Conservation (phyloP, 2,797 vertebrate genomes). For the Salarias fasciatus region DNA sequence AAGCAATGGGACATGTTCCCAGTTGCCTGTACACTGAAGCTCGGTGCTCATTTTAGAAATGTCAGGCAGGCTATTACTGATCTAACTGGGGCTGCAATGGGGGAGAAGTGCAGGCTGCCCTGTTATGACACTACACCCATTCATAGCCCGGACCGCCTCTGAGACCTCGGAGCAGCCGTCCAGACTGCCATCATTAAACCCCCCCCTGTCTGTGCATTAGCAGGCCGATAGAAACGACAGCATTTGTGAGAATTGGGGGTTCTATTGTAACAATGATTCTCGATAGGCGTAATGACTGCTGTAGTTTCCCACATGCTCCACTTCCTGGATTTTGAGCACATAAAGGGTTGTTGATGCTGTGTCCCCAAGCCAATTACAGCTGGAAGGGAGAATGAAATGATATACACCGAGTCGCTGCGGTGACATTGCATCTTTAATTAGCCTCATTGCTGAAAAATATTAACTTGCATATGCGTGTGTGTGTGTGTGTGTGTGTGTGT, state of each 20-base stretch:
- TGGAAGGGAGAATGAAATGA: constrained; percentile 56
- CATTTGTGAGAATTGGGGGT: constrained; percentile 59
- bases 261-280: constrained; percentile 57
- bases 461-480: constrained; percentile 42
- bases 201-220: constrained; percentile 28
- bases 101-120: constrained; percentile 30
- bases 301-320: constrained; percentile 51
- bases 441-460: constrained; percentile 45
- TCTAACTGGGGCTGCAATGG: constrained; percentile 47
- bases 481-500: constrained; percentile 54
- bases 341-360: constrained; percentile 61
- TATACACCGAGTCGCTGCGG: constrained; percentile 48
- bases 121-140: constrained; percentile 32
- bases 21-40: constrained; percentile 61
- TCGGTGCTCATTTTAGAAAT: constrained; percentile 63
- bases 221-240: constrained; percentile 34
- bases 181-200: constrained; percentile 54
- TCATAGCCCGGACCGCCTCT: constrained; percentile 33
- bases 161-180: constrained; percentile 31
- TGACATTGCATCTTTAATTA: constrained; percentile 69
- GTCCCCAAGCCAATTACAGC: constrained; percentile 64
- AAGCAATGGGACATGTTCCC: constrained; percentile 59
- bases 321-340: constrained; percentile 63
- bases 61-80: constrained; percentile 59
- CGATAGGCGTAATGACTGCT: constrained; percentile 57